Evolutionary conservation across 2,113 vertebrate genomes (phyloP).

Genomic region (Polypterus senegalus): DNA sequence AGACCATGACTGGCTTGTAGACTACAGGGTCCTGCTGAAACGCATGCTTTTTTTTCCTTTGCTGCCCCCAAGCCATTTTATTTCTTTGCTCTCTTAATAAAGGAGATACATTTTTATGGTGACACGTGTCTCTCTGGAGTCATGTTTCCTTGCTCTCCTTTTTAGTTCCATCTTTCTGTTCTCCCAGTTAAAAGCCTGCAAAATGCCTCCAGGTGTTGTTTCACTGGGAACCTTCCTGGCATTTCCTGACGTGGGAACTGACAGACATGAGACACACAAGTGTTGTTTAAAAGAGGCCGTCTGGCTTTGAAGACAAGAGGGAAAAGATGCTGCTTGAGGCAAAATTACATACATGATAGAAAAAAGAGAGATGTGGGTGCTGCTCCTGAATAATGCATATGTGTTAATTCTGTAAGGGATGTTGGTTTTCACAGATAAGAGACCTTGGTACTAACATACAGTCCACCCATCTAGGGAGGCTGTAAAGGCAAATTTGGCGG

Average conservation of each 20-base stretch:
- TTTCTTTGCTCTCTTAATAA: background rate
- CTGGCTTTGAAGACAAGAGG: constrained; percentile 3
- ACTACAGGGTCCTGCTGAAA: too few relatives aligned
- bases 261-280: constrained; percentile 1
- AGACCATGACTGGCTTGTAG: too few relatives aligned
- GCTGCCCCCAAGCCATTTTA: background rate
- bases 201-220: constrained; percentile 10
- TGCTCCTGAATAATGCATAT: too few relatives aligned
- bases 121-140: background rate
- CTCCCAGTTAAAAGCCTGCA: background rate
- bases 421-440: too few relatives aligned
- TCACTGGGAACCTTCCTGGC: constrained; percentile 8
- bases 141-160: background rate
- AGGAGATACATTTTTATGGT: background rate
- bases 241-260: background rate
- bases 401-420: too few relatives aligned
- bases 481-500: too few relatives aligned
- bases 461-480: too few relatives aligned
- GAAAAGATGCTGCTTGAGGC: constrained; percentile 1
- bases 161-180: background rate
- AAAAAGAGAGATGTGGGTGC: too few relatives aligned
- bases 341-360: background rate
- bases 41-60: background rate
- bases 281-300: constrained; percentile 2
- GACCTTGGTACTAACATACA: too few relatives aligned